Conservation (phyloP, 2,888 invertebrate species). For the Caenorhabditis zanzibari region DNA sequence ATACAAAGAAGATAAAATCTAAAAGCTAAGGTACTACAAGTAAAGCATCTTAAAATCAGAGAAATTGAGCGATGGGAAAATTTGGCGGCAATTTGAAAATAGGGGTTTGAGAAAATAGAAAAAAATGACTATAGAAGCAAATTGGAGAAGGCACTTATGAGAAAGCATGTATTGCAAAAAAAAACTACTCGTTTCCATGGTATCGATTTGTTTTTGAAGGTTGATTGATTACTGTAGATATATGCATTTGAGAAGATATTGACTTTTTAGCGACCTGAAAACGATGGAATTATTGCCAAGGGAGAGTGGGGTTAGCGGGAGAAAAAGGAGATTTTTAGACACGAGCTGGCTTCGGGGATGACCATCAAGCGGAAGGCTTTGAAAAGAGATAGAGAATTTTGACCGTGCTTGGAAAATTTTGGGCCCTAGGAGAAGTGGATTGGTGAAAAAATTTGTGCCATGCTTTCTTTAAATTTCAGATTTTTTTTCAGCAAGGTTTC, state of each 20-base stretch:
- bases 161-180: background rate
- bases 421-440: conserved; percentile 15
- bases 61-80: conserved; percentile 22
- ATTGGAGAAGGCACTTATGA: conserved; percentile 30
- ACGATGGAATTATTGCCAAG: conserved; percentile 38
- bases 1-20: background rate
- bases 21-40: background rate
- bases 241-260: conserved; percentile 45
- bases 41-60: conserved; percentile 48
- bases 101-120: conserved; percentile 11
- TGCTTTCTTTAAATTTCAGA: conserved; percentile 18
- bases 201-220: conserved; percentile 14
- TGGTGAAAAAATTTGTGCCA: background rate
- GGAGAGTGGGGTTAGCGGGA: conserved; percentile 58
- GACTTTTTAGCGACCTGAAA: conserved; percentile 49
- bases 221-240: conserved; percentile 3
- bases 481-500: conserved; percentile 40
- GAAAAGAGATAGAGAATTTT: conserved; percentile 1
- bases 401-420: background rate
- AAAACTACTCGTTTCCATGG: conserved; percentile 54
- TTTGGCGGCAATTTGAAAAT: conserved; percentile 17
- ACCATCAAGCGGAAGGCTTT: conserved; percentile 23
- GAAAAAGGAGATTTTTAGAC: conserved; percentile 12
- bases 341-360: conserved; percentile 42
- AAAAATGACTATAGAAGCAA: background rate